Conservation (phyloP, 2,113 vertebrate species). For the Mohoua ochrocephala region DNA sequence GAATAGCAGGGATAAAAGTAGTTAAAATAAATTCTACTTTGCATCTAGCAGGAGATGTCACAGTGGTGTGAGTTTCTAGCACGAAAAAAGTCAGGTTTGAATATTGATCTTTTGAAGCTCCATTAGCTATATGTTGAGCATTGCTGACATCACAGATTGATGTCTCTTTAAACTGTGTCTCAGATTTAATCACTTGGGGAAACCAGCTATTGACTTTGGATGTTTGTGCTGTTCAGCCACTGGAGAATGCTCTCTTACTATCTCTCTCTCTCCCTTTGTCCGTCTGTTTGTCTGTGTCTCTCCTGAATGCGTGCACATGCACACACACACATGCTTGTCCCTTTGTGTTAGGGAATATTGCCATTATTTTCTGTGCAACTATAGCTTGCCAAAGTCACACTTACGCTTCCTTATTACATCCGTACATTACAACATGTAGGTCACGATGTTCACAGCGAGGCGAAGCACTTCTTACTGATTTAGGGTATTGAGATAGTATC, state of each 20-base stretch:
- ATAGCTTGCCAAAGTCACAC: conserved; percentile 33
- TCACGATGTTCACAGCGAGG: not conserved
- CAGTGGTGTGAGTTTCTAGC: not conserved
- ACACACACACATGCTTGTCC: not conserved
- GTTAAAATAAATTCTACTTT: not conserved
- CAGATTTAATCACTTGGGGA: conserved; percentile 78
- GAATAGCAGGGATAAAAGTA: not conserved
- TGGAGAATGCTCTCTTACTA: conserved; percentile 56
- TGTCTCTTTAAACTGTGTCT: conserved; percentile 83
- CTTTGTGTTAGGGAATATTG: not conserved
- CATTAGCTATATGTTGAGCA: conserved; percentile 79
- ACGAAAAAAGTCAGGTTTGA: conserved; percentile 69
- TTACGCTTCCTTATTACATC: conserved; percentile 76
- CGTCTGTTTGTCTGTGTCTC: not conserved
- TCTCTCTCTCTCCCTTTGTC: not conserved
- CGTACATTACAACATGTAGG: conserved; percentile 43
- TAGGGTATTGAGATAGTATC: conserved; percentile 3
- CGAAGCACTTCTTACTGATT: conserved; percentile 40
- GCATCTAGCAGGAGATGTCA: not conserved
- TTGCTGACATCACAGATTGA: conserved; percentile 84
- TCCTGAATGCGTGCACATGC: not conserved
- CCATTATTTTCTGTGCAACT: conserved; percentile 70
- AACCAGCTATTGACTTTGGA: conserved; percentile 75
- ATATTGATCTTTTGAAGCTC: conserved; percentile 84
- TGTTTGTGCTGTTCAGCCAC: conserved; percentile 69